Conservation (phyloP, 1,140 invertebrate species). For the Alviniconcha marisindica region DNA sequence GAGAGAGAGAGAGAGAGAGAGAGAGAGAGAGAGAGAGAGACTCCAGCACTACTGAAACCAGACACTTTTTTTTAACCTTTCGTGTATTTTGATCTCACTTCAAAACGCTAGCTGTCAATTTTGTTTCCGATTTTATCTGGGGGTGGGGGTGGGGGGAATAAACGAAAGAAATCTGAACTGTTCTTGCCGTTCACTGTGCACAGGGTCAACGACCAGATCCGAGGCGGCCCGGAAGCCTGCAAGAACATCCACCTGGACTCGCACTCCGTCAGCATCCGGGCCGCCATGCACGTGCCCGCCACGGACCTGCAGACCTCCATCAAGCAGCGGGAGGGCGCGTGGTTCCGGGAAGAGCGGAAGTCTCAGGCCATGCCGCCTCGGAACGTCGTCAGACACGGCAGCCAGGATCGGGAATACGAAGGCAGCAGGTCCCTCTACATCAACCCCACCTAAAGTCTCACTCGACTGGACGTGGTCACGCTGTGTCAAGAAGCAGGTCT, state of each 20-base stretch:
- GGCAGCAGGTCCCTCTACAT: constrained; percentile 16
- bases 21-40: too few species aligned
- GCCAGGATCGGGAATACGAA: background rate
- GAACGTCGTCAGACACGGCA: constrained; percentile 31
- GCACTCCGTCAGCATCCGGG: constrained; percentile 29
- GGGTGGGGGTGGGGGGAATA: too few species aligned
- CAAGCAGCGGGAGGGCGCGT: constrained; percentile 34
- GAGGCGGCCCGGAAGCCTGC: constrained; percentile 30
- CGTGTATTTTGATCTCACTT: too few species aligned
- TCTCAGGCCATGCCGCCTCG: constrained; percentile 32
- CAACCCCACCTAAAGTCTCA: background rate
- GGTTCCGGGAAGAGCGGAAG: constrained; percentile 38
- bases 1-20: too few species aligned
- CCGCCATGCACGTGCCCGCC: constrained; percentile 37
- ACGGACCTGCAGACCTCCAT: constrained; percentile 34
- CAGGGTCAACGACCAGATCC: constrained; percentile 43
- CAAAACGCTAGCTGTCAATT: too few species aligned
- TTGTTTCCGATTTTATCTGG: too few species aligned
- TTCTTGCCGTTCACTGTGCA: background rate
- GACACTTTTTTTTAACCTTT: too few species aligned
- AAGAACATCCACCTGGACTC: constrained; percentile 29
- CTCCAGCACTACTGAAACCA: too few species aligned
- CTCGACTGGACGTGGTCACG: too few species aligned
- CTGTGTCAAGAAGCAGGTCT: too few species aligned
- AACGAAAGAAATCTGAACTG: too few species aligned